Percentiles rank a stretch among this genome's conserved stretches.
Evolutionary conservation across 2,888 invertebrate species (phyloP).

Genomic region (Polymixis flavicincta): DNA sequence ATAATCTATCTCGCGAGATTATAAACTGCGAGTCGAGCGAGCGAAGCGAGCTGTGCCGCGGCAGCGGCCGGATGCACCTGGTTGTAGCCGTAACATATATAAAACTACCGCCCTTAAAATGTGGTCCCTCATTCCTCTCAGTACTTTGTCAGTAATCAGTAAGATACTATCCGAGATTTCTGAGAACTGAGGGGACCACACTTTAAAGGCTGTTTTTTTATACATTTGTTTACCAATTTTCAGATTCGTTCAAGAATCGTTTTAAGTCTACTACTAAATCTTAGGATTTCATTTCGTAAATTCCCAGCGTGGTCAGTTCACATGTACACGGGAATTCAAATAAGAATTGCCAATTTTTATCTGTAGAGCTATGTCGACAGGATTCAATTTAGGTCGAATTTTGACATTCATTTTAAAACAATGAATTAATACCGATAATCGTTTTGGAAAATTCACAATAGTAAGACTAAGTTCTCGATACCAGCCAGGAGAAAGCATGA

Average conservation of each 20-base stretch:
- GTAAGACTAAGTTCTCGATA: constrained; percentile 26
- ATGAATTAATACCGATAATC: constrained; percentile 45
- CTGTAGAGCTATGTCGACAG: constrained; percentile 44
- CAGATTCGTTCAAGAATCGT: constrained; percentile 1
- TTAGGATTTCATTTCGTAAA: not conserved
- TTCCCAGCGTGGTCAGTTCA: not conserved
- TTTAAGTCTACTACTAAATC: not conserved
- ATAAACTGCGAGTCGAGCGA: too few relatives aligned
- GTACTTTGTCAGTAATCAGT: too few relatives aligned
- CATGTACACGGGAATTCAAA: constrained; percentile 9
- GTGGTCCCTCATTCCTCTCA: too few relatives aligned
- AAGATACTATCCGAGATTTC: too few relatives aligned
- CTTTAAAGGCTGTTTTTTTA: too few relatives aligned
- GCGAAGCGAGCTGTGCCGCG: too few relatives aligned
- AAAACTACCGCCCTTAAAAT: too few relatives aligned
- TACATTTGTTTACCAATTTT: not conserved
- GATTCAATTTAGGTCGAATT: constrained; percentile 18
- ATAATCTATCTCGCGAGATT: too few relatives aligned
- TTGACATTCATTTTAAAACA: constrained; percentile 35
- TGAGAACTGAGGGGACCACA: too few relatives aligned
- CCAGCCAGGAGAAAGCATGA: constrained; percentile 14
- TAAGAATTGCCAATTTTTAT: constrained; percentile 28
- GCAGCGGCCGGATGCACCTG: too few relatives aligned
- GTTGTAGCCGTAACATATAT: too few relatives aligned
- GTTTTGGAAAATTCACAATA: constrained; percentile 34